Conservation (phyloP, 2,113 vertebrate species). For the Cryptotis parvus region DNA sequence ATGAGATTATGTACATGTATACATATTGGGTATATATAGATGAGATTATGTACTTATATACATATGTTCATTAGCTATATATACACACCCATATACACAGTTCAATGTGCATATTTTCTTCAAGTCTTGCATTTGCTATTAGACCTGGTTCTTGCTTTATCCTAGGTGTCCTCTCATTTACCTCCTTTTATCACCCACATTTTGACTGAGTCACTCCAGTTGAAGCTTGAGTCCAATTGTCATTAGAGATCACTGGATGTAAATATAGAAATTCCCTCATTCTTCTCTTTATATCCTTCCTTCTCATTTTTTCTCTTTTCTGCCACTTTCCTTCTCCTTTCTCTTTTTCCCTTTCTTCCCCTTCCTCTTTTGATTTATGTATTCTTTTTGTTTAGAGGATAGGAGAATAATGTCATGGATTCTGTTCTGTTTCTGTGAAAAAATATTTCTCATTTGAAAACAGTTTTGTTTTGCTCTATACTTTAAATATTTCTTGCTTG, state of each 20-base stretch:
- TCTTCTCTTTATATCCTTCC: not conserved
- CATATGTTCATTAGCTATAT: too few species aligned
- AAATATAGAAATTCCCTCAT: not conserved
- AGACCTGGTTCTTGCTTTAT: not conserved
- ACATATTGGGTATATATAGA: not conserved
- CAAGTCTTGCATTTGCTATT: not conserved
- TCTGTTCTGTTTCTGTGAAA: not conserved
- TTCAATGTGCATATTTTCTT: not conserved
- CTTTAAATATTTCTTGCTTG: not conserved
- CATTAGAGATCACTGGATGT: not conserved
- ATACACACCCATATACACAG: not conserved
- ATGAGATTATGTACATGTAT: too few species aligned
- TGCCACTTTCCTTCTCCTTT: not conserved
- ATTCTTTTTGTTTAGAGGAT: not conserved
- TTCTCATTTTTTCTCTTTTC: not conserved
- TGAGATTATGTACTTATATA: too few species aligned
- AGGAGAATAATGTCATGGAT: not conserved
- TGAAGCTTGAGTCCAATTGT: not conserved
- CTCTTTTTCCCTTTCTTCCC: too few species aligned
- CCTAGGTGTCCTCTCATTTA: not conserved
- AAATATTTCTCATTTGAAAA: not conserved
- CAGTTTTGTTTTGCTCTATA: not conserved
- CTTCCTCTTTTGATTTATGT: not conserved
- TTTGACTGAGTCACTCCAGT: not conserved
- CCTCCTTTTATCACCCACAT: accelerated